These are phyloP conservation scores for Aphelenchoides besseyi DNA, from an alignment of 1,140 invertebrate genomes.

Conservation along the genomic window DNA sequence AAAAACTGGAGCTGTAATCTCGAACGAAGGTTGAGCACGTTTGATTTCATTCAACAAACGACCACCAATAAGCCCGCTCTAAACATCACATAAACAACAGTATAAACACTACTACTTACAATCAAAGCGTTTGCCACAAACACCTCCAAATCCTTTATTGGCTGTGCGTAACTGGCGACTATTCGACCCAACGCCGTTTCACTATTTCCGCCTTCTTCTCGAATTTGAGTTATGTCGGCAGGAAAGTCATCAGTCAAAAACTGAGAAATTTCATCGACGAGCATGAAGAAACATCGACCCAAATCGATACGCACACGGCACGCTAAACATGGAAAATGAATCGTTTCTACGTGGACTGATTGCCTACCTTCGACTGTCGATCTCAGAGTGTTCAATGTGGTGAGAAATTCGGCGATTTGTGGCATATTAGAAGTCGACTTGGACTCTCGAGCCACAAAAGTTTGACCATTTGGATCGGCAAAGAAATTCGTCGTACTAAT, in stretches of 20 bases:
- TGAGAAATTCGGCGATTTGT: neutral
- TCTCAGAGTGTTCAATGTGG: neutral
- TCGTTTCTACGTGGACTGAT: too few species aligned
- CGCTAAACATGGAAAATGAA: neutral
- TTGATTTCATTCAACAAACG: constrained; percentile 10
- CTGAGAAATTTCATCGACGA: neutral
- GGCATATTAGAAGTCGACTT: neutral
- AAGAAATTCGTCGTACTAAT: neutral
- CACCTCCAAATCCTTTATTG: neutral
- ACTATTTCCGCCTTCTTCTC: neutral
- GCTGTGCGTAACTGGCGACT: neutral
- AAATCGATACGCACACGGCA: neutral
- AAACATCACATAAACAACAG: neutral
- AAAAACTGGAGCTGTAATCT: neutral
- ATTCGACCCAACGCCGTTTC: neutral
- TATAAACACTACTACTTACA: neutral
- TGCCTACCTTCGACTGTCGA: neutral
- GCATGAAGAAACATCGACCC: neutral
- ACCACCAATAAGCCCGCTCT: neutral
- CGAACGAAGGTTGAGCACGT: neutral
- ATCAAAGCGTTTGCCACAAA: neutral
- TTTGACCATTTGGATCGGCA: neutral
- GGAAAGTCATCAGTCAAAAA: neutral
- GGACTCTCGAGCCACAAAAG: neutral
- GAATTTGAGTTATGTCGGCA: neutral